These are phyloP conservation scores for Himalopsyche kuldschensis DNA, from an alignment of 2,888 invertebrate genomes.

Conservation along the genomic window DNA sequence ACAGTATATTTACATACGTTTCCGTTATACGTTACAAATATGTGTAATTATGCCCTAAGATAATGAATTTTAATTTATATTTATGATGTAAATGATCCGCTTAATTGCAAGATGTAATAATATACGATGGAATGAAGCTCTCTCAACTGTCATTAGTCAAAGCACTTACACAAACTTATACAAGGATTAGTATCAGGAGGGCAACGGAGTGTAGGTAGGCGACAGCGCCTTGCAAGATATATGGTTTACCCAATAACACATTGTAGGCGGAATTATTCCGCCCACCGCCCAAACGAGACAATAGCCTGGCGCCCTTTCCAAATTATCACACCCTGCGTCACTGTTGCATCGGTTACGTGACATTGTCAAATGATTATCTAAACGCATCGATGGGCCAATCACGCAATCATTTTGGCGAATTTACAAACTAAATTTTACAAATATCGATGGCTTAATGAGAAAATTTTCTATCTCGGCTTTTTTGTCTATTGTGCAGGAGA, in stretches of 20 bases:
- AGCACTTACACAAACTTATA: neutral
- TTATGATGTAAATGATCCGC: no score
- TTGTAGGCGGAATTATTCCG: neutral
- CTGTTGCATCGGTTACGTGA: neutral
- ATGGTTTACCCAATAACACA: neutral
- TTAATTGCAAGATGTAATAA: neutral
- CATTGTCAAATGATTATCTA: neutral
- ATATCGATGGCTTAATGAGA: no score
- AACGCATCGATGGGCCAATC: neutral
- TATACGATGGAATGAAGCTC: neutral
- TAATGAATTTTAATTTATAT: no score
- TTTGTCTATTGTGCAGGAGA: no score
- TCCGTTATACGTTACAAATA: no score
- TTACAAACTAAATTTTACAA: no score
- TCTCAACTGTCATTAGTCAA: neutral
- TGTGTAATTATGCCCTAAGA: no score
- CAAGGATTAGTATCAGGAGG: neutral
- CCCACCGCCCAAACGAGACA: neutral
- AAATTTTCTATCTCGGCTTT: no score
- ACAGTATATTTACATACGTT: no score
- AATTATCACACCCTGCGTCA: neutral
- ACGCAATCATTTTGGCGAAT: no score
- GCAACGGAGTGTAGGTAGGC: neutral
- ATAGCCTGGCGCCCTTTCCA: neutral
- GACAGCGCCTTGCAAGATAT: neutral